Base-by-base conservation (phyloP, 2,113 vertebrate species). In the Hystrix cristata region DNA sequence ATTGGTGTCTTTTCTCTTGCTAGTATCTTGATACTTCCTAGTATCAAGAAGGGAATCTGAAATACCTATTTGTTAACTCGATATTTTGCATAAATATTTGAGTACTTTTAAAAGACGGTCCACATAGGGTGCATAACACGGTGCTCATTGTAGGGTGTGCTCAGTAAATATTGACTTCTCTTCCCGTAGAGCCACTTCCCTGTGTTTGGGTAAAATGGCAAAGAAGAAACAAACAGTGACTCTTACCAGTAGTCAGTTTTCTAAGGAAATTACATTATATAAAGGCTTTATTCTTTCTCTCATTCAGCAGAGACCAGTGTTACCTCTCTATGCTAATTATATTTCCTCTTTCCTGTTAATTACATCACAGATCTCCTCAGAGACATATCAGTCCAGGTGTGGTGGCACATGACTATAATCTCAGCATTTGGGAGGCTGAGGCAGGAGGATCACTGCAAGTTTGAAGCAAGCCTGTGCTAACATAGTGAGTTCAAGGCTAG, bases 141-240 rank as follows among this genome's bases (percentile, higher is more conserved):
- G 34, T 29, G 25, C 29, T 4, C 72, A 18, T 38, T 0, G 46
- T 38, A 31, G 10, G 81, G 21, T 64, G 14, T 43, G 25, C 18
- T 86, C 55, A 72, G 25, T 80, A 60, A 69, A 74, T 93, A 31
- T 34, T 74, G 64, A 74, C 59, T n/a, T 64, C 76, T 83, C 46
- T 23, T 64, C 27, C 43, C 59, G 38, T 67, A 53, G 38, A 69
- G 34, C 34, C 57, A 34, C 60, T 93, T 88, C 51, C 34, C 43
- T 95, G 48, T 86, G 19, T 87, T 48, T 74, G 62, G 57, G 34
- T 51, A 93, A 96, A 38, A 80, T 65, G 29, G 34, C n/a, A 29
- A 84, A 57, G 1, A 25, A 85, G 46, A 71, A 84, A 82, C 21
- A 48, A 87, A 87, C 15, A 64, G 13, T 84, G 55, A 18, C 38